Evolutionary conservation across 2,888 invertebrate species (phyloP), one percentile per base, ranked within the genome.

Genomic region (Tethea ocularis): DNA sequence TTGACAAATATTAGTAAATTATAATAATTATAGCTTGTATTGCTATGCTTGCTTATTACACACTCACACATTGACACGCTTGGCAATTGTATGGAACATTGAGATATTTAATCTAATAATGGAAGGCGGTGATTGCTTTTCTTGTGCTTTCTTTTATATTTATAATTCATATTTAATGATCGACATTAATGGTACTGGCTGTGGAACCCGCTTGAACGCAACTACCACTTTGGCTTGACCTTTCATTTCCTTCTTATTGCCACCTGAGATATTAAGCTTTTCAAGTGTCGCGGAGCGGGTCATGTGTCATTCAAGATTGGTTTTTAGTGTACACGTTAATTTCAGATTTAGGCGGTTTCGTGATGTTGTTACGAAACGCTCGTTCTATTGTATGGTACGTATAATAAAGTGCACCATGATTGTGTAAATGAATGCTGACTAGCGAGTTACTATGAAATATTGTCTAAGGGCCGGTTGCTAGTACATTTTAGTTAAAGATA

Each of bases 141-240:
- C 88, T 90, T 90, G 69, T 84, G 83, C 87, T 89, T 90, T 90
- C 89, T 89, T 90, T 90, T 86, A 87, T 89, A 90, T 90, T 91
- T 91, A 91, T 92, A 92, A 92, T 91, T 91, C 87, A 91, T 90
- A 90, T 92, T 91, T 92, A 92, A 92, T 92, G 90, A 92, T 91
- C 88, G 85, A 88, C 90, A 87, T 88, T 91, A 91, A 92, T 89
- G 89, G 87, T 82, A 84, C 81, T 86, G n/a, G 87, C 86, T 89
- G 89, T 85, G 81, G 85, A 85, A 85, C 77, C 71, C 71, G 69
- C 75, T 78, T 72, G 73, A 77, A 78, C 76, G 68, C 61, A 71
- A 58, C 61, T 66, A 64, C 91, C 86, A 86, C 24, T 64, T 15
- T 67, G 71, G 24, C 10, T 2, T 64, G 89, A 84, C 57, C 89